Conservation (phyloP, 2,888 invertebrate genomes). For the Globia sparganii region DNA sequence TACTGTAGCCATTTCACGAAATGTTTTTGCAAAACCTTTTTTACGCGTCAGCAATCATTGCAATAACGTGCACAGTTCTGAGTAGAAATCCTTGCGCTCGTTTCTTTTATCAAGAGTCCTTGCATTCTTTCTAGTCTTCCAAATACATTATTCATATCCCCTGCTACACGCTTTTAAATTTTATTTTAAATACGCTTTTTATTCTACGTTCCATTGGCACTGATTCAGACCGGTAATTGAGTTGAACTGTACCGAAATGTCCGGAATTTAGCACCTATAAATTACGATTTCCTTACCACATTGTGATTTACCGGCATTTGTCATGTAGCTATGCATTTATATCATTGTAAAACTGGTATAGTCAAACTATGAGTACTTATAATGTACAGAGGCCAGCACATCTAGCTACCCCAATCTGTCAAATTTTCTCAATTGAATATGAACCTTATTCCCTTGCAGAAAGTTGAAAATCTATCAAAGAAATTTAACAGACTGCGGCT, state of each 20-base stretch:
- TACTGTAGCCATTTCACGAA: not conserved
- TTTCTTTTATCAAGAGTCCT: constrained; percentile 60
- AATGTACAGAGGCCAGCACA: too few species aligned
- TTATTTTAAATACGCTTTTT: constrained; percentile 42
- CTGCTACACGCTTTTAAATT: constrained; percentile 16
- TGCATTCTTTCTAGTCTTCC: constrained; percentile 55
- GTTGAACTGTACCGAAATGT: constrained; percentile 1
- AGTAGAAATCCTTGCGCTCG: constrained; percentile 62
- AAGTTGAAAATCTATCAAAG: too few species aligned
- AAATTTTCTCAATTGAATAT: too few species aligned
- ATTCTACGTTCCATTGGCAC: constrained; percentile 36
- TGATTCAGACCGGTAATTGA: constrained; percentile 43
- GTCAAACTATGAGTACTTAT: not conserved
- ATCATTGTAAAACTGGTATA: not conserved
- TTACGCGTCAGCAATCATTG: constrained; percentile 32
- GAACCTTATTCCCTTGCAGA: too few species aligned
- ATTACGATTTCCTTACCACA: constrained; percentile 13
- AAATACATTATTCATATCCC: constrained; percentile 59
- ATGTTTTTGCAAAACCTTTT: not conserved
- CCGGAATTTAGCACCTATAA: constrained; percentile 3
- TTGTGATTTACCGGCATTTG: not conserved
- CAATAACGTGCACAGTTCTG: constrained; percentile 5
- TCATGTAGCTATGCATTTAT: not conserved
- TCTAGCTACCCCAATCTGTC: too few species aligned
- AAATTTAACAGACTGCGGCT: not conserved